Evolutionary conservation across 2,797 vertebrate genomes (phyloP).

Genomic region (Acestrorhynchus altus): DNA sequence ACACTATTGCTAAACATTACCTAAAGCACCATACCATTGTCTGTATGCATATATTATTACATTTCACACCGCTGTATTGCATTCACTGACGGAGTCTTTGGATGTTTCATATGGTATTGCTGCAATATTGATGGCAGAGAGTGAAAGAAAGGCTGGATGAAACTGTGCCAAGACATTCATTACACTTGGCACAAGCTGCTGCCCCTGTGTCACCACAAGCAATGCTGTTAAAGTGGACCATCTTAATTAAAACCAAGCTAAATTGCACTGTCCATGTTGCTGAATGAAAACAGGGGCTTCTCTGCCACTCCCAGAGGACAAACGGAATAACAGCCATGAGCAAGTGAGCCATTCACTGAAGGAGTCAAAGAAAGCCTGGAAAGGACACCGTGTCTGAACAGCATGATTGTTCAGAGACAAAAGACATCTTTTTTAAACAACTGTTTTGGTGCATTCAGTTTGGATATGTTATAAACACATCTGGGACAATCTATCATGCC

Average conservation of each 20-base stretch:
- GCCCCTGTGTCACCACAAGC: slow-evolving; percentile 16
- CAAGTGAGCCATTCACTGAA: slow-evolving; percentile 34
- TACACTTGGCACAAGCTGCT: slow-evolving; percentile 46
- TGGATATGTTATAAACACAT: background rate
- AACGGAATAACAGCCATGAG: slow-evolving; percentile 39
- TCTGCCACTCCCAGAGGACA: slow-evolving; percentile 43
- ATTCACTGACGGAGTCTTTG: too few species aligned
- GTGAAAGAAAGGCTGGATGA: slow-evolving; percentile 27
- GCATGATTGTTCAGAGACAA: background rate
- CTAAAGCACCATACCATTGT: too few species aligned
- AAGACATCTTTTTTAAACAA: background rate
- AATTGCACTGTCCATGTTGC: slow-evolving; percentile 30
- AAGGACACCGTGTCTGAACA: slow-evolving; percentile 7
- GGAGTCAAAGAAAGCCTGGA: background rate
- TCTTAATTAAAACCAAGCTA: slow-evolving; percentile 52
- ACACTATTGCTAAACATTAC: slow-evolving; percentile 1
- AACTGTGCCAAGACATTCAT: slow-evolving; percentile 43
- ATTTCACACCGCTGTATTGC: too few species aligned
- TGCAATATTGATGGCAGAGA: background rate
- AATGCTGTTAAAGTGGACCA: slow-evolving; percentile 49
- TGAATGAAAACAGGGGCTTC: slow-evolving; percentile 37
- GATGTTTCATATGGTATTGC: too few species aligned
- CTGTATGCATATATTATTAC: too few species aligned
- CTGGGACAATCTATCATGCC: background rate
- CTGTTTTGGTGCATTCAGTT: background rate